Conservation (phyloP, 2,113 vertebrate genomes). For the Oreochromis niloticus region DNA sequence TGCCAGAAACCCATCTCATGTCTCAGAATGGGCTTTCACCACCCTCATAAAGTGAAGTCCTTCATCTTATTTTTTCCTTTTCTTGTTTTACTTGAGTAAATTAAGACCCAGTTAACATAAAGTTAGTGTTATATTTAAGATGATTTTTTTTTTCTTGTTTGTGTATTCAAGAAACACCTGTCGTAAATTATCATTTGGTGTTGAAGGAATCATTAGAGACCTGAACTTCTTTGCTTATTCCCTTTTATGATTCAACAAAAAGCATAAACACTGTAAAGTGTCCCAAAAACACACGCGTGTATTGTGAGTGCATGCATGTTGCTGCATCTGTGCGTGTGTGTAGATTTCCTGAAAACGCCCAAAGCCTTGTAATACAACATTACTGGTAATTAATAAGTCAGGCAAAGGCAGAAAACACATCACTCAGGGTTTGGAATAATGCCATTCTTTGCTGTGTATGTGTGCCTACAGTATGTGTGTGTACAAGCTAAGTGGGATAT, state of each 20-base stretch:
- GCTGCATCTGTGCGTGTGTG: not conserved
- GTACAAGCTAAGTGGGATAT: slow-evolving; percentile 80
- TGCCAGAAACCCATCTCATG: fast-evolving
- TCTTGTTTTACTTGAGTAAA: not conserved
- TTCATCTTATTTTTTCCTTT: not conserved
- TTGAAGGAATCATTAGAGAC: not conserved
- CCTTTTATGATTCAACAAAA: not conserved
- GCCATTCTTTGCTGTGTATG: slow-evolving; percentile 24
- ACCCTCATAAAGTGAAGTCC: not conserved
- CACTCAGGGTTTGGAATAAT: slow-evolving; percentile 46
- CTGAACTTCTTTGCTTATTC: not conserved
- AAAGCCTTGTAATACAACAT: slow-evolving; percentile 49
- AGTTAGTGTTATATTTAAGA: no score
- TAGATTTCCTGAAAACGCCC: not conserved
- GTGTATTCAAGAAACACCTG: not conserved
- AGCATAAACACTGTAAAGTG: not conserved
- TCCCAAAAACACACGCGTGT: not conserved
- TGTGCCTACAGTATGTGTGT: slow-evolving; percentile 38
- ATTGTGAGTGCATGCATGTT: not conserved
- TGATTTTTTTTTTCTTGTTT: not conserved
- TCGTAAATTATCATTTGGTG: not conserved
- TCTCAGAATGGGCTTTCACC: not conserved
- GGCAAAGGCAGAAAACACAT: slow-evolving; percentile 48
- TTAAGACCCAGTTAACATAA: not conserved
- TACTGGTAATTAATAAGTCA: slow-evolving; percentile 65